phyloP scores from a whole-genome alignment of 2,113 vertebrate species.

The Poecilia latipinna region DNA sequence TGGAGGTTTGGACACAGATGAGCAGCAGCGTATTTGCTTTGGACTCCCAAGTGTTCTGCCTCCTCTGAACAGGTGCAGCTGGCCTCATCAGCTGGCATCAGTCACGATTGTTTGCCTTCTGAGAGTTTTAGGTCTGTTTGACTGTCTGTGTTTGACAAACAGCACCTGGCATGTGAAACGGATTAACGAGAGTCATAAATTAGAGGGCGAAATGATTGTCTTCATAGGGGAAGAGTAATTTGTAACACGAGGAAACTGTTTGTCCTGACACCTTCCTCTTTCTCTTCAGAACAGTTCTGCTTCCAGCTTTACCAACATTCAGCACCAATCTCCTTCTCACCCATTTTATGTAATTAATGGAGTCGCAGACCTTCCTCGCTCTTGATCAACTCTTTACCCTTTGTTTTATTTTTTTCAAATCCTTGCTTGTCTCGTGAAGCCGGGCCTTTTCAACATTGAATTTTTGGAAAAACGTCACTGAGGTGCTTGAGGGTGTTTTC shows the following conservation, averaged over 20 bases:
- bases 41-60: neutral
- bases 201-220: neutral
- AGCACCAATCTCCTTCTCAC: neutral
- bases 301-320: neutral
- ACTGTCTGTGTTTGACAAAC: neutral
- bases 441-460: no score
- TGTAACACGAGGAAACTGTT: slow-evolving; percentile 3
- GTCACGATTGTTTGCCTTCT: neutral
- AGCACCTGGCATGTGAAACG: neutral
- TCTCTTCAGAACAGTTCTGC: neutral
- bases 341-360: no score
- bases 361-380: no score
- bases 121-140: slow-evolving; percentile 4
- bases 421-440: no score
- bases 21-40: slow-evolving; percentile 11
- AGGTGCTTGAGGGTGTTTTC: no score
- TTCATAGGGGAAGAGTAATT: neutral
- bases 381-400: no score
- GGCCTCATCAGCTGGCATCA: neutral
- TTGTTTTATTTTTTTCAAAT: no score
- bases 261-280: slow-evolving; percentile 4
- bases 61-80: neutral
- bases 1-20: neutral
- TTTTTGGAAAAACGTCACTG: no score
- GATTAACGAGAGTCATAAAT: neutral